Evolutionary conservation across 1,140 invertebrate genomes (phyloP).

Genomic region (Globodera ellingtonae): DNA sequence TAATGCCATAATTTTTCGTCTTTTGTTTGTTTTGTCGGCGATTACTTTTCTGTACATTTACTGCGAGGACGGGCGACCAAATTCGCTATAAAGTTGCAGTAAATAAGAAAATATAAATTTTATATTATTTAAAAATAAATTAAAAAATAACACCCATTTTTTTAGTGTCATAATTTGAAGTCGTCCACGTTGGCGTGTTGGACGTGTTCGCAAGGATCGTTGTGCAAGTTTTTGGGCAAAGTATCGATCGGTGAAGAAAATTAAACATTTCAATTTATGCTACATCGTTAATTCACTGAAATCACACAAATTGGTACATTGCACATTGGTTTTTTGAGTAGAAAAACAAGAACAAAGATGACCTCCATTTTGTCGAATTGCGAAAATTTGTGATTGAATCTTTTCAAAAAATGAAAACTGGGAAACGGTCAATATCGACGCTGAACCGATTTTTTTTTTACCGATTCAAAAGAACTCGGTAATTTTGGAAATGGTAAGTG

Average conservation of each 20-base stretch:
- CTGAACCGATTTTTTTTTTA: too few relatives aligned
- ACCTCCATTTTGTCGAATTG: too few relatives aligned
- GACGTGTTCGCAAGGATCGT: constrained; percentile 3
- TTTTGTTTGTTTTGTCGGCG: not conserved
- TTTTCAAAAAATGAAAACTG: too few relatives aligned
- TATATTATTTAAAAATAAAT: not conserved
- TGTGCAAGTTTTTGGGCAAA: constrained; percentile 36
- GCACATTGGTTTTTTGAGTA: too few relatives aligned
- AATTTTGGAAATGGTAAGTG: too few relatives aligned
- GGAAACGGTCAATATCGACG: too few relatives aligned
- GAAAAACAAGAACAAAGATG: too few relatives aligned
- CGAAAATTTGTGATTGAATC: too few relatives aligned
- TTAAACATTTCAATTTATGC: constrained; percentile 12
- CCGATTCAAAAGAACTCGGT: too few relatives aligned
- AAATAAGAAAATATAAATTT: constrained; percentile 14
- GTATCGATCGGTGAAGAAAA: constrained; percentile 25
- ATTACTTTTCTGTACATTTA: not conserved
- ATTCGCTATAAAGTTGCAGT: constrained; percentile 42
- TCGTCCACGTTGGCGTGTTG: constrained; percentile 17
- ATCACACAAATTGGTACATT: too few relatives aligned
- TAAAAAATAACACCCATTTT: not conserved
- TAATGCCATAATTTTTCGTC: too few relatives aligned
- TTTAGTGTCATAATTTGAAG: constrained; percentile 27
- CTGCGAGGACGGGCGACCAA: not conserved
- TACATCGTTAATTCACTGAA: not conserved